Base-by-base conservation (phyloP, 2,797 vertebrate genomes). In the Tiaroga cobitis region DNA sequence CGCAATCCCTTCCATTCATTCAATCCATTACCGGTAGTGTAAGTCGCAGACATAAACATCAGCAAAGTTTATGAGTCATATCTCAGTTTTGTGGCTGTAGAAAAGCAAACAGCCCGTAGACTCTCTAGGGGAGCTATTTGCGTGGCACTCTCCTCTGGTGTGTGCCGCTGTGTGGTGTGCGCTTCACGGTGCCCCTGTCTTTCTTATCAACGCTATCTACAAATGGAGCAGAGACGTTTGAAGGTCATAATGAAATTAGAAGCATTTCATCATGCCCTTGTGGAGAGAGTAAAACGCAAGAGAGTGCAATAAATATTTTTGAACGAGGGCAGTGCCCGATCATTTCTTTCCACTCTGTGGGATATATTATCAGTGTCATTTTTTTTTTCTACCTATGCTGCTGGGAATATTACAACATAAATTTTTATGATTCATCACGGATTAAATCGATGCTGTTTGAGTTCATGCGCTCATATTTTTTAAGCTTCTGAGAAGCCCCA, bases 171-270 rank as follows among this genome's bases (percentile, higher is more conserved):
- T 32, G 15, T 65, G 59, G n/a, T 5, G 0, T 29, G 13, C 68
- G 89, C 88, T 76, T 84, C 81, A 75, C 56, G 16, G 43, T 76
- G 70, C 79, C 61, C 37, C 75, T 76, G 18, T 90, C 88, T 83
- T 91, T 90, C 89, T 90, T 88, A 82, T 29, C 86, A 39, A 72
- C 13, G 11, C 82, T 75, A 87, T 85, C 86, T 83, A 5, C 77
- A 61, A 80, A 83, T 29, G 61, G 81, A 88, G 70, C 87, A 88
- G 86, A 90, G 87, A 67, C 11, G 68, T 85, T 84, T 91, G 92
- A 94, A 93, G 94, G 94, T 94, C 92, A 91, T 88, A 88, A 89
- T 88, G 87, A 91, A 92, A 93, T 90, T 91, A 91, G 90, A 93
- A 77, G 91, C 83, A 86, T 93, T 93, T 93, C 90, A 91, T 92